A percentile compares a stretch with the other conserved stretches of the same genome.
Evolutionary conservation across 30 jellyfish, hydroid and myxozoan genomes (phyloP).

Genomic region (Haliclystus octoradiatus): DNA sequence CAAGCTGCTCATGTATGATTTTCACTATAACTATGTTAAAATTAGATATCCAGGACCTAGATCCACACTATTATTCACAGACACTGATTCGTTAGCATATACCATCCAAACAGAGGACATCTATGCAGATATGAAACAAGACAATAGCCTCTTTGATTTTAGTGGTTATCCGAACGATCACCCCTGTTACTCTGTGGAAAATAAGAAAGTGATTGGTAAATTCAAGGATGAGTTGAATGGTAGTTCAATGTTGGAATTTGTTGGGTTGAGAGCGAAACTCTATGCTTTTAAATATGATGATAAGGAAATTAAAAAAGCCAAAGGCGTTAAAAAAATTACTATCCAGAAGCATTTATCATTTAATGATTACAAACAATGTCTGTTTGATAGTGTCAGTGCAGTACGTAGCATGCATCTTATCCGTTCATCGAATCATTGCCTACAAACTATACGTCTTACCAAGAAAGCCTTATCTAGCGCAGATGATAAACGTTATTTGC

Average conservation of each 20-base stretch:
- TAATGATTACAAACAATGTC: not conserved
- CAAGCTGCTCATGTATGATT: not conserved
- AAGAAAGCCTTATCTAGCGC: not conserved
- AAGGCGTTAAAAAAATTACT: not conserved
- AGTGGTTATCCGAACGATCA: not conserved
- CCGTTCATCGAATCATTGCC: not conserved
- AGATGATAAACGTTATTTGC: not conserved
- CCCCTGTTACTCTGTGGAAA: not conserved
- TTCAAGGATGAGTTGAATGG: not conserved
- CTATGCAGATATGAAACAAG: not conserved
- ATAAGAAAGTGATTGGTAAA: not conserved
- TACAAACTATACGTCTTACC: not conserved
- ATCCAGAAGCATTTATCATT: not conserved
- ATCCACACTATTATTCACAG: not conserved
- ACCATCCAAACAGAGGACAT: not conserved
- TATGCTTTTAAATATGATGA: not conserved
- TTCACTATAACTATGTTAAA: not conserved
- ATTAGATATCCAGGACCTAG: not conserved
- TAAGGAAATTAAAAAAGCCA: not conserved
- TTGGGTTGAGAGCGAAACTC: not conserved
- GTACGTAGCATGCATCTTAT: not conserved
- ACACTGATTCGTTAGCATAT: not conserved
- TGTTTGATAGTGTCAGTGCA: not conserved
- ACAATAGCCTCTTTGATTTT: not conserved
- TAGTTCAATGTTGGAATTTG: not conserved